Evolutionary conservation across 2,888 invertebrate genomes (phyloP).

Genomic region (Brachyopa scutellaris): DNA sequence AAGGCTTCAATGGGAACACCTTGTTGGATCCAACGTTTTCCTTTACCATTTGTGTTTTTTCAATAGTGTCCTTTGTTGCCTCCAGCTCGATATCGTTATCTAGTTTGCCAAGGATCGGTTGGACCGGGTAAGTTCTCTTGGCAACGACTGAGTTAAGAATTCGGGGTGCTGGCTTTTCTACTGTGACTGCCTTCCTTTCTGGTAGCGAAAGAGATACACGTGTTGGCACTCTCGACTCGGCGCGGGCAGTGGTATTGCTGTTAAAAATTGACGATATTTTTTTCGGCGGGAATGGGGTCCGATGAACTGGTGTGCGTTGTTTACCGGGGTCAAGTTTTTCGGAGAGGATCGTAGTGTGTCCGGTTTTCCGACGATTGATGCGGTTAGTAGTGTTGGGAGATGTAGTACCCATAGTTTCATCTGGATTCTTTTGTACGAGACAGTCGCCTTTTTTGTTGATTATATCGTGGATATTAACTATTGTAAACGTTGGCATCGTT

Average conservation of each 20-base stretch:
- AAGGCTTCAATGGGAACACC: constrained; percentile 24
- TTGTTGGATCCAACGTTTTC: constrained; percentile 61
- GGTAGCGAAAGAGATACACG: constrained; percentile 24
- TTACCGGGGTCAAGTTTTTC: constrained; percentile 73
- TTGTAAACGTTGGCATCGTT: constrained; percentile 81
- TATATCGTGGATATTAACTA: constrained; percentile 81
- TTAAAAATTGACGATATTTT: constrained; percentile 33
- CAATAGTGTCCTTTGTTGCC: constrained; percentile 5
- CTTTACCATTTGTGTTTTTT: constrained; percentile 59
- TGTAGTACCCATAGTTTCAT: constrained; percentile 39
- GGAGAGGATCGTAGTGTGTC: constrained; percentile 74
- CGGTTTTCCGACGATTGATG: constrained; percentile 74
- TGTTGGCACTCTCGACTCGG: constrained; percentile 13
- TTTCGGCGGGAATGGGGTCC: constrained; percentile 55
- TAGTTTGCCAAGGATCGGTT: constrained; percentile 76
- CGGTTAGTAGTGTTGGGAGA: constrained; percentile 47
- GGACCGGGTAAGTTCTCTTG: constrained; percentile 78
- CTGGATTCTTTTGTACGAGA: constrained; percentile 73
- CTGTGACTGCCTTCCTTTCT: constrained; percentile 45
- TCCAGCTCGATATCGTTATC: constrained; percentile 58
- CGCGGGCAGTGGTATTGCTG: neutral
- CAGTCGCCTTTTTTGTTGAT: constrained; percentile 81
- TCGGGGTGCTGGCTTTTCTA: constrained; percentile 78
- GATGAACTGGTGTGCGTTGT: constrained; percentile 63
- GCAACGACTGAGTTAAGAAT: constrained; percentile 80